Conservation (phyloP, 1,140 invertebrate species). For the Littorina saxatilis region DNA sequence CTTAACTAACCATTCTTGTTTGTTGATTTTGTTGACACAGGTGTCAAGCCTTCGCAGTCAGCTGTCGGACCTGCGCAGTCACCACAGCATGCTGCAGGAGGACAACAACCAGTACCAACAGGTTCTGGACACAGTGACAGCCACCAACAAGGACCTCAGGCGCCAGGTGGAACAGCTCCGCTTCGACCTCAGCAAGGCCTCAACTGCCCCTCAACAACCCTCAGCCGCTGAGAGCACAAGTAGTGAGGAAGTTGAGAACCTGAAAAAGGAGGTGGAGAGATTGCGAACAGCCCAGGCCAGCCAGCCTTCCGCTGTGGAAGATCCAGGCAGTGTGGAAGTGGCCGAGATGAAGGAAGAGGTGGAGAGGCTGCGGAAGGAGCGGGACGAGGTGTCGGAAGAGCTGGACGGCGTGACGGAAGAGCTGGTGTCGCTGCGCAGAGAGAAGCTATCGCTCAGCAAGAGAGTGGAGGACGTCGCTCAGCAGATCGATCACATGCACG, state of each 20-base stretch:
- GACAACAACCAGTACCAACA: constrained; percentile 87
- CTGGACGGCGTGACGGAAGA: constrained; percentile 67
- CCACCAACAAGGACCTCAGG: constrained; percentile 76
- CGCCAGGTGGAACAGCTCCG: constrained; percentile 49
- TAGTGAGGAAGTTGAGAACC: constrained; percentile 34
- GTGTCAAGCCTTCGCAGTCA: constrained; percentile 56
- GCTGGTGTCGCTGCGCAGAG: constrained; percentile 44
- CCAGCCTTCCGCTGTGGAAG: too few species aligned
- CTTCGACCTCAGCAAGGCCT: constrained; percentile 32
- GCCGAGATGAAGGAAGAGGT: constrained; percentile 35
- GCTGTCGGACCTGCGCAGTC: constrained; percentile 59
- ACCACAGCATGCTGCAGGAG: constrained; percentile 83
- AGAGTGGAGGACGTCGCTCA: constrained; percentile 41
- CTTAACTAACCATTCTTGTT: too few species aligned
- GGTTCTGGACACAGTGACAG: constrained; percentile 71
- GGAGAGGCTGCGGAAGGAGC: constrained; percentile 55
- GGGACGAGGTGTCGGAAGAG: constrained; percentile 61
- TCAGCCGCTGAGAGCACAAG: background rate
- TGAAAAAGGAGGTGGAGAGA: constrained; percentile 33
- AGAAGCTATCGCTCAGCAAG: constrained; percentile 43
- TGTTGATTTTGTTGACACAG: too few species aligned
- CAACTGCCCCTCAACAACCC: background rate
- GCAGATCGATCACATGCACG: constrained; percentile 32
- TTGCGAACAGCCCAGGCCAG: background rate
- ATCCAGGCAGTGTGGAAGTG: background rate